A percentile compares a stretch with the other conserved stretches of the same genome.
Conservation (phyloP, 2,888 invertebrate species). For the Magallana nippona region DNA sequence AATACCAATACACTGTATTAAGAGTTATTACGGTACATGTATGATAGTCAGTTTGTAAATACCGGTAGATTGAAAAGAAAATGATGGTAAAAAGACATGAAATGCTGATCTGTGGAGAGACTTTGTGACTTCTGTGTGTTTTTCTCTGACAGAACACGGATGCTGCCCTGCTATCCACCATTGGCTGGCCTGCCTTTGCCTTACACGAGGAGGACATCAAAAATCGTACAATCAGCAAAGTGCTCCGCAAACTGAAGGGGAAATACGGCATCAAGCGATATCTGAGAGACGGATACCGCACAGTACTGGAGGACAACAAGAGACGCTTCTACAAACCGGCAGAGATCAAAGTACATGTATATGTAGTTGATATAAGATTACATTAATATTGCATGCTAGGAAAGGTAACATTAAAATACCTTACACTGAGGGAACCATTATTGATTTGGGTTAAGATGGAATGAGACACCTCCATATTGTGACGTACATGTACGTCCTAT, state of each 20-base stretch:
- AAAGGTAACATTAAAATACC: too few species aligned
- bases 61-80: too few species aligned
- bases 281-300: slow-evolving; percentile 95
- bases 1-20: too few species aligned
- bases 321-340: slow-evolving; percentile 92
- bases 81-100: too few species aligned
- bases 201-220: slow-evolving; percentile 96
- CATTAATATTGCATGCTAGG: too few species aligned
- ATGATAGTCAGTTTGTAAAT: too few species aligned
- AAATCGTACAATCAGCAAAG: slow-evolving; percentile 90
- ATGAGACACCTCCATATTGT: too few species aligned
- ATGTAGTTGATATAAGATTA: not conserved
- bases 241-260: slow-evolving; percentile 87
- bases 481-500: too few species aligned
- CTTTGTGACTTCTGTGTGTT: not conserved
- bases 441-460: too few species aligned
- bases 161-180: slow-evolving; percentile 92
- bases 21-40: too few species aligned
- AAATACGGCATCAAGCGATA: slow-evolving; percentile 96
- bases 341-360: slow-evolving; percentile 87
- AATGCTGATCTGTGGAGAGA: too few species aligned
- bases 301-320: slow-evolving; percentile 90
- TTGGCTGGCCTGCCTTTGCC: slow-evolving; percentile 98
- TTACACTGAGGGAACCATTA: too few species aligned
- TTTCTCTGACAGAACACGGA: slow-evolving; percentile 84